Conservation (phyloP, 2,797 vertebrate genomes). For the Brotula barbata region DNA sequence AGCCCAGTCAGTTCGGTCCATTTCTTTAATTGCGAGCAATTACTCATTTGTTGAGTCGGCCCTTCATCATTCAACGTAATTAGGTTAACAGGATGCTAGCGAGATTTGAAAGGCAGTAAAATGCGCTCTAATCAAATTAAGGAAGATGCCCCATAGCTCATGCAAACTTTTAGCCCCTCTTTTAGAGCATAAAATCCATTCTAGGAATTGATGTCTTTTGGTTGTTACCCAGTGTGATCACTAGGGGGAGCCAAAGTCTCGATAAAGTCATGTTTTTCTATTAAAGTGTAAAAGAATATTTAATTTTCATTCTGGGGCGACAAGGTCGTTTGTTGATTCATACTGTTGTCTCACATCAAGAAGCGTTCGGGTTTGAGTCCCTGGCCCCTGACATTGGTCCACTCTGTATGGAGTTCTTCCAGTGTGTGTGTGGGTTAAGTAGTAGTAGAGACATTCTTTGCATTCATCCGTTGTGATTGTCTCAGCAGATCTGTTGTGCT, state of each 20-base stretch:
- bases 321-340: no score
- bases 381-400: no score
- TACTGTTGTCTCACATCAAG: no score
- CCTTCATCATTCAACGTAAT: conserved; percentile 62
- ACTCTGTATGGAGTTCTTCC: no score
- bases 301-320: no score
- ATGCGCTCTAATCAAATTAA: conserved; percentile 59
- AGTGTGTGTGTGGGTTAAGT: no score
- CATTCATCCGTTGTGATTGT: no score
- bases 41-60: conserved; percentile 68
- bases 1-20: conserved; percentile 50
- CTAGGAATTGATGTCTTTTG: conserved; percentile 1
- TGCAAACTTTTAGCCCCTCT: conserved; percentile 24
- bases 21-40: conserved; percentile 71
- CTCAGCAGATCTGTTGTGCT: no score
- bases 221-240: conserved; percentile 40
- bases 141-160: conserved; percentile 41
- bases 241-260: conserved; percentile 51
- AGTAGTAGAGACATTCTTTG: no score
- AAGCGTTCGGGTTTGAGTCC: no score
- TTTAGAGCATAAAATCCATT: not conserved
- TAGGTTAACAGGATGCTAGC: conserved; percentile 62
- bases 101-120: conserved; percentile 64
- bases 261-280: not conserved
- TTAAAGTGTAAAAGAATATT: no score